Percentiles rank a stretch among this genome's conserved stretches.
phyloP scores from a whole-genome alignment of 2,113 vertebrate genomes.

The Siniperca chuatsi region DNA sequence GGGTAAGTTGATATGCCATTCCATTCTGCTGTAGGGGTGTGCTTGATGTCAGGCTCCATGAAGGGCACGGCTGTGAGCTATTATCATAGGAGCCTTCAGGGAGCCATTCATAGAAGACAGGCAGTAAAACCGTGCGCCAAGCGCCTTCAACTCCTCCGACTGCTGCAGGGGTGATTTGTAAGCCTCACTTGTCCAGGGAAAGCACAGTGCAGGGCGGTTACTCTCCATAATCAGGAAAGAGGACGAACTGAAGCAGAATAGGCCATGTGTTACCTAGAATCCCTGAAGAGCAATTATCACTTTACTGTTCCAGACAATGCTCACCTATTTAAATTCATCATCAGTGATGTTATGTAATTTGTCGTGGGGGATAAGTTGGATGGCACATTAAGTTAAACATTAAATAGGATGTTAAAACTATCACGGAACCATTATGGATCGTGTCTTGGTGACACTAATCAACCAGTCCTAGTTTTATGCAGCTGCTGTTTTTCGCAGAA shows the following conservation, averaged over 20 bases:
- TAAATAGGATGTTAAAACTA: constrained; percentile 49
- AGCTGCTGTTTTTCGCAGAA: not conserved
- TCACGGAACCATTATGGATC: constrained; percentile 33
- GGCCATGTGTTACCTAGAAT: constrained; percentile 59
- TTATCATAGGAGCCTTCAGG: constrained; percentile 82
- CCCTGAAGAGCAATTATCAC: constrained; percentile 46
- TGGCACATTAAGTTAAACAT: constrained; percentile 53
- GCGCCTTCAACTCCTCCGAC: constrained; percentile 78
- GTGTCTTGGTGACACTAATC: constrained; percentile 34
- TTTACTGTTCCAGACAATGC: constrained; percentile 53
- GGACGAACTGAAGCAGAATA: constrained; percentile 61
- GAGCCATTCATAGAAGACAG: constrained; percentile 82
- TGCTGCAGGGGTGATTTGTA: constrained; percentile 82
- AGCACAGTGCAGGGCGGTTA: constrained; percentile 73
- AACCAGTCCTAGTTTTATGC: not conserved
- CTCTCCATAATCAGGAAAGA: constrained; percentile 73
- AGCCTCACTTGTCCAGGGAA: constrained; percentile 76
- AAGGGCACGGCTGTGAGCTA: constrained; percentile 81
- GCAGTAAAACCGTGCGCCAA: constrained; percentile 81
- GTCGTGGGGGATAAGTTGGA: constrained; percentile 28
- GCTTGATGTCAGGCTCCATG: constrained; percentile 76
- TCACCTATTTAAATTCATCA: constrained; percentile 63
- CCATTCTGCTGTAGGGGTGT: constrained; percentile 76
- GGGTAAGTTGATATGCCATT: constrained; percentile 74
- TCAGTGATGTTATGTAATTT: constrained; percentile 59